Evolutionary conservation across 2,888 invertebrate genomes (phyloP).

Genomic region (Tetramorium bicarinatum): DNA sequence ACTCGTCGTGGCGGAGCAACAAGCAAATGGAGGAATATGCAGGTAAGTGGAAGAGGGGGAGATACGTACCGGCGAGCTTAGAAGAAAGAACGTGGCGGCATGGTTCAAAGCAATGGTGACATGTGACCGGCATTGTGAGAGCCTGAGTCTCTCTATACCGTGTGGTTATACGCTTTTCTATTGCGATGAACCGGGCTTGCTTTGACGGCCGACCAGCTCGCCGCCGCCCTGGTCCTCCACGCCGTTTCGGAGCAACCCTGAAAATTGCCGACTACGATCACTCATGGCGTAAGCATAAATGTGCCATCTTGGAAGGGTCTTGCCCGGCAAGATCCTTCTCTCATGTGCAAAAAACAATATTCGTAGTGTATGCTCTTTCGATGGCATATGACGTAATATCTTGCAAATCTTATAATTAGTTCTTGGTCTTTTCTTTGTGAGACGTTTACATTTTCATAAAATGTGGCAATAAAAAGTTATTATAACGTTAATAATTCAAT

Average conservation of each 20-base stretch:
- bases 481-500: background rate
- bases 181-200: conserved; percentile 77
- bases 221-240: conserved; percentile 66
- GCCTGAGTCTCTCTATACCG: conserved; percentile 71
- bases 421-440: background rate
- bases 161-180: conserved; percentile 80
- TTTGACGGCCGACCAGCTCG: conserved; percentile 76
- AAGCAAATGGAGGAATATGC: conserved; percentile 30
- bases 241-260: conserved; percentile 61
- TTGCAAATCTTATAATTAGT: background rate
- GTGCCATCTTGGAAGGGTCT: conserved; percentile 11
- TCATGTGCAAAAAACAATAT: conserved; percentile 7
- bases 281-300: conserved; percentile 50
- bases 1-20: conserved; percentile 65
- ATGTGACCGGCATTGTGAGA: conserved; percentile 82
- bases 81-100: conserved; percentile 80
- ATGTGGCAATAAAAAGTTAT: background rate
- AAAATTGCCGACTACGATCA: conserved; percentile 67
- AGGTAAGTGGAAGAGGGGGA: conserved; percentile 56
- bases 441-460: background rate
- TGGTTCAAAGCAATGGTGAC: conserved; percentile 82
- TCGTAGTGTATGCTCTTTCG: background rate
- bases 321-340: conserved; percentile 9
- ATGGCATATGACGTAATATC: background rate
- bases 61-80: conserved; percentile 68